Conservation (phyloP, 1,140 invertebrate species). For the Drosophila novamexicana region DNA sequence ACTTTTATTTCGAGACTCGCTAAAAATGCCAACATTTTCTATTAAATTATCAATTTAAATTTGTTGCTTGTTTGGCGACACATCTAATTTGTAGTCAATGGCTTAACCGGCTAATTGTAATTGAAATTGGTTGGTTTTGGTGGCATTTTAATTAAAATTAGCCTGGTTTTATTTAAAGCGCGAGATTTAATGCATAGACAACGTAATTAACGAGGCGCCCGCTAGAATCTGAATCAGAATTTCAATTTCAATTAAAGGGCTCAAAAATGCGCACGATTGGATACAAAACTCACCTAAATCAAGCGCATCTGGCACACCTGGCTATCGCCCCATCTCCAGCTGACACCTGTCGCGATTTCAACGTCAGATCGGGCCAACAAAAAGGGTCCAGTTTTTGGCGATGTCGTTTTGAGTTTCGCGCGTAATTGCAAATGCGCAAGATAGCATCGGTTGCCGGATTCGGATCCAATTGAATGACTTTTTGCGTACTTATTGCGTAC, state of each 20-base stretch:
- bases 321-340: constrained; percentile 29
- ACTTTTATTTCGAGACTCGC: not conserved
- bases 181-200: constrained; percentile 60
- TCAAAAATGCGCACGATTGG: constrained; percentile 42
- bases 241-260: constrained; percentile 69
- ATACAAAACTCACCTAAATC: constrained; percentile 55
- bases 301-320: constrained; percentile 45
- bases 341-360: constrained; percentile 67
- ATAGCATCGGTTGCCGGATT: constrained; percentile 14
- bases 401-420: constrained; percentile 33
- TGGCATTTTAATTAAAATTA: constrained; percentile 59
- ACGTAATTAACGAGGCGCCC: constrained; percentile 60
- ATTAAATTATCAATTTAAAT: no score
- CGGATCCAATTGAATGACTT: constrained; percentile 25
- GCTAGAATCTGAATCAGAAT: constrained; percentile 42
- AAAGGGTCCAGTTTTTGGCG: constrained; percentile 28
- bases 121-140: constrained; percentile 40
- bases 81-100: no score
- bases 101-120: not conserved
- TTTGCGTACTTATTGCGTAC: constrained; percentile 27
- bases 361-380: constrained; percentile 39
- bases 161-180: constrained; percentile 27
- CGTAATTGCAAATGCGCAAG: constrained; percentile 39
- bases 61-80: no score
- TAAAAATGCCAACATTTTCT: no score